Evolutionary conservation across 2,113 vertebrate species (phyloP).

Genomic region (Alethe diademata): DNA sequence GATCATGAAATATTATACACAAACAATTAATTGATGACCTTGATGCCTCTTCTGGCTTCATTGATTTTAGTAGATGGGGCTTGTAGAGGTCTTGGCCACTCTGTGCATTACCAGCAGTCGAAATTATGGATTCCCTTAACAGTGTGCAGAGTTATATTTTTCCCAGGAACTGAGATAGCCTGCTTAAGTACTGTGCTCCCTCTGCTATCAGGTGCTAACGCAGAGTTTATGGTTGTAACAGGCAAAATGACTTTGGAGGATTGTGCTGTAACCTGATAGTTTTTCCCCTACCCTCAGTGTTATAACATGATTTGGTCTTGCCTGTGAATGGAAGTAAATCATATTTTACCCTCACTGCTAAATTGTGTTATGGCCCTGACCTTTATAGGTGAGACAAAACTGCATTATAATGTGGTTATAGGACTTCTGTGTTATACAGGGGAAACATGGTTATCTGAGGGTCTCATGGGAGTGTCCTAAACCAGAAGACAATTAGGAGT

Average conservation of each 20-base stretch:
- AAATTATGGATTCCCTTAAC: slow-evolving; percentile 28
- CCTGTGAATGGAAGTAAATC: slow-evolving; percentile 64
- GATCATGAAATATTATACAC: background rate
- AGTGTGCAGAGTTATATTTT: slow-evolving; percentile 10
- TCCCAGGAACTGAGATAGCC: slow-evolving; percentile 7
- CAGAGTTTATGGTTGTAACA: slow-evolving; percentile 65
- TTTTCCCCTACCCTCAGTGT: slow-evolving; percentile 38
- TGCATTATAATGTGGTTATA: slow-evolving; percentile 50
- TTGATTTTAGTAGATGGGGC: background rate
- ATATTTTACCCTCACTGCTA: slow-evolving; percentile 60
- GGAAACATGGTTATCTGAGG: slow-evolving; percentile 31
- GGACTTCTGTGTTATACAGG: slow-evolving; percentile 41
- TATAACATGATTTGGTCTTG: slow-evolving; percentile 66
- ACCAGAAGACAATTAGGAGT: slow-evolving; percentile 13
- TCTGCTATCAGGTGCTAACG: slow-evolving; percentile 54
- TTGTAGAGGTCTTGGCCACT: background rate
- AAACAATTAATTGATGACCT: slow-evolving; percentile 29
- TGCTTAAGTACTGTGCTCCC: slow-evolving; percentile 52
- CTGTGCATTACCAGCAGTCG: background rate
- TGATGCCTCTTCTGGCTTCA: background rate
- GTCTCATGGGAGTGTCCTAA: slow-evolving; percentile 18
- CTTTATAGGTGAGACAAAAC: slow-evolving; percentile 63
- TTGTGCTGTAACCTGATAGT: slow-evolving; percentile 67
- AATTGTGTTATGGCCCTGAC: slow-evolving; percentile 65
- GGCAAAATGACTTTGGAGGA: slow-evolving; percentile 64